Evolutionary conservation across 2,113 vertebrate species (phyloP), one percentile per base, ranked within the genome.

Genomic region (Plectropomus leopardus): DNA sequence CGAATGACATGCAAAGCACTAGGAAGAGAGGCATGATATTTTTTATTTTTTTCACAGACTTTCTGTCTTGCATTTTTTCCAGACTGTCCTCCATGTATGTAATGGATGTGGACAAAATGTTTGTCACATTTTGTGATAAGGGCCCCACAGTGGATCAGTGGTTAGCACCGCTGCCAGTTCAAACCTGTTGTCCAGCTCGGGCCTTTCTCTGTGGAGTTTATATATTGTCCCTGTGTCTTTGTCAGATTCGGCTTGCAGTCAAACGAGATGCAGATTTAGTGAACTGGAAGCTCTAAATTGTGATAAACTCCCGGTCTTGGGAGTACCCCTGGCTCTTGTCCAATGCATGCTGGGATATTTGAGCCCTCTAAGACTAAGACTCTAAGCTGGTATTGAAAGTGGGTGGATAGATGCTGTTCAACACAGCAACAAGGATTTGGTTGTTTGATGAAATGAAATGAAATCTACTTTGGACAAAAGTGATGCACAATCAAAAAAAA

Each of bases 61-160:
- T 10, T 40, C 36, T 40, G 36, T 40, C 36, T 40, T 6, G 6
- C 32, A n/a, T n/a, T n/a, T n/a, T n/a, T n/a, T n/a, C n/a, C n/a
- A n/a, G n/a, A n/a, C n/a, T n/a, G n/a, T 57, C 0, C 16, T 26
- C 24, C 3, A n/a, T 63, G 58, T 61, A 30, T 51, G 3, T 54
- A 16, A 28, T 2, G 7, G 4, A 64, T 14, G 36, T 63, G 14
- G n/a, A 58, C 6, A 3, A 23, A 70, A 42, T 1, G 32, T n/a
- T n/a, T 17, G 2, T 28, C 15, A 10, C 4, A 36, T 42, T 50
- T 7, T 1, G 7, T 21, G 16, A 40, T 40, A 40, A 40, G 36
- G 36, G 36, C 11, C 36, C 14, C 16, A 36, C 28, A 57, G 7
- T 32, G 19, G 36, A 7, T 50, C 64, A 28, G 28, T 32, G n/a